These are phyloP conservation scores for Volucella inanis DNA, from an alignment of 2,888 invertebrate genomes.

Conservation along the genomic window DNA sequence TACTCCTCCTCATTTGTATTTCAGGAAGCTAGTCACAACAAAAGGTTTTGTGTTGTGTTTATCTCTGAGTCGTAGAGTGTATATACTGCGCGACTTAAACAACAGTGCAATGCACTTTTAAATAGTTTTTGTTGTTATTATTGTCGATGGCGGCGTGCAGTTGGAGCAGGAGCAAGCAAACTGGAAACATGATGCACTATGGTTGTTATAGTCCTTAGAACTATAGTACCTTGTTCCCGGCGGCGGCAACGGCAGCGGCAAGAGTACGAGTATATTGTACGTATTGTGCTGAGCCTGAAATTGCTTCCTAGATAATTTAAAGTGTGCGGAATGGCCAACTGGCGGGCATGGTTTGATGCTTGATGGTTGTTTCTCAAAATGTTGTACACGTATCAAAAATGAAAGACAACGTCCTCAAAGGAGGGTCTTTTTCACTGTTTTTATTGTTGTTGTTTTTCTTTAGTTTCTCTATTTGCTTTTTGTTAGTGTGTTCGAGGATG, in stretches of 20 bases:
- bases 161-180: neutral
- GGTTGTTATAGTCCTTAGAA: too few species aligned
- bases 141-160: constrained; percentile 4
- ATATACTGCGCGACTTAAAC: constrained; percentile 58
- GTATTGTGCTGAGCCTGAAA: constrained; percentile 52
- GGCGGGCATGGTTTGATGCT: constrained; percentile 56
- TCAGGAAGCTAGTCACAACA: constrained; percentile 73
- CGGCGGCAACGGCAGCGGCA: neutral
- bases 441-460: constrained; percentile 30
- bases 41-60: constrained; percentile 68
- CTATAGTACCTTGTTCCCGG: neutral
- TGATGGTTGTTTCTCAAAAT: constrained; percentile 71
- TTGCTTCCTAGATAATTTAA: constrained; percentile 75
- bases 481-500: constrained; percentile 51
- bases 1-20: constrained; percentile 69
- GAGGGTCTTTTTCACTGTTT: neutral
- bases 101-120: constrained; percentile 74
- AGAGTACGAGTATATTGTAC: too few species aligned
- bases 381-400: constrained; percentile 65
- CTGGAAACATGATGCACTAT: neutral
- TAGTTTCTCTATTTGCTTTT: constrained; percentile 54
- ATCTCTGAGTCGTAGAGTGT: constrained; percentile 49
- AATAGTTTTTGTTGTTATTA: constrained; percentile 74
- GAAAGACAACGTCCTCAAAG: constrained; percentile 6
- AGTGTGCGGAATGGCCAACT: constrained; percentile 74